Conservation (phyloP, 1,140 invertebrate genomes). For the Asbolus verrucosus region DNA sequence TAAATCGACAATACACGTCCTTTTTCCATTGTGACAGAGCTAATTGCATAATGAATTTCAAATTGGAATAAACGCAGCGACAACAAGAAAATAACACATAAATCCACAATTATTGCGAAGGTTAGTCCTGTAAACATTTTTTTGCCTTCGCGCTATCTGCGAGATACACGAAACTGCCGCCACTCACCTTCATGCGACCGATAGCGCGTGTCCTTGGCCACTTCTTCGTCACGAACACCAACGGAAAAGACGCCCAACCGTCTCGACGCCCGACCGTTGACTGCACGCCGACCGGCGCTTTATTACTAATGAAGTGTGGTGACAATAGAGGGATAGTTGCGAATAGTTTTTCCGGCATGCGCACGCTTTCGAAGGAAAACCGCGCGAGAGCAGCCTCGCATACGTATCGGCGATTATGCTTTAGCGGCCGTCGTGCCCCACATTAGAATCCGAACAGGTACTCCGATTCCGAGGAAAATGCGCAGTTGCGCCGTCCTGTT, state of each 20-base stretch:
- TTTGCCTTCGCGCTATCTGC: conserved; percentile 5
- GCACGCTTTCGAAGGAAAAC: neutral
- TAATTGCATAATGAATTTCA: conserved; percentile 39
- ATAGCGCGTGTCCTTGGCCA: neutral
- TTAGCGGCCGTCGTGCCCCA: too few relatives aligned
- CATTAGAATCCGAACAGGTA: too few relatives aligned
- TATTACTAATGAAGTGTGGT: conserved; percentile 33
- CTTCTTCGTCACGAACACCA: neutral
- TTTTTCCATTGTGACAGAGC: conserved; percentile 32
- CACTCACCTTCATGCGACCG: conserved; percentile 7
- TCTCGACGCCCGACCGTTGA: conserved; percentile 21
- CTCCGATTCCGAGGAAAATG: neutral
- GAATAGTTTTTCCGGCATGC: conserved; percentile 20
- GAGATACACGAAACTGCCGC: conserved; percentile 19
- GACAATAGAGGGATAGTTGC: conserved; percentile 23
- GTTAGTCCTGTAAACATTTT: conserved; percentile 26
- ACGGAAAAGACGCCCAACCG: neutral
- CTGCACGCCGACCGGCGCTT: conserved; percentile 8
- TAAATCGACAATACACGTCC: conserved; percentile 32
- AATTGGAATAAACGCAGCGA: conserved; percentile 29
- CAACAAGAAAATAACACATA: conserved; percentile 36
- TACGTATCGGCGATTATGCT: conserved; percentile 21
- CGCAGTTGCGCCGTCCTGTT: neutral
- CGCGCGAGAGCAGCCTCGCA: conserved; percentile 24
- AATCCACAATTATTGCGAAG: conserved; percentile 35